A percentile compares a stretch with the other conserved stretches of the same genome.
Conservation (phyloP, 2,888 invertebrate species). For the Uloborus plumipes region DNA sequence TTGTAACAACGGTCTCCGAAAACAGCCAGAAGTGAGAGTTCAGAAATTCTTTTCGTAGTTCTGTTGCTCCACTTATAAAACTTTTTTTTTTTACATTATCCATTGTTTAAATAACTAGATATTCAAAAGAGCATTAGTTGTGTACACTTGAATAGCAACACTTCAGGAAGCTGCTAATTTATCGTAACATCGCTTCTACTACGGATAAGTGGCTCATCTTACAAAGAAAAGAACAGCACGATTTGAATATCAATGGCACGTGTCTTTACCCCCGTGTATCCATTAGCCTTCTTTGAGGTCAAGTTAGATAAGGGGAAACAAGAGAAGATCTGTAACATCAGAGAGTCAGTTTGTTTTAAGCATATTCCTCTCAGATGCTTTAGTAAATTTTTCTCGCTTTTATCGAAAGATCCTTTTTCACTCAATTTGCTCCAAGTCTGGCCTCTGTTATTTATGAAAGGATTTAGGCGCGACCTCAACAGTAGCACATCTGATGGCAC, state of each 20-base stretch:
- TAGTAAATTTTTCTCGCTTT: not conserved
- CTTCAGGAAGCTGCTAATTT: not conserved
- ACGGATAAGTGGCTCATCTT: too few relatives aligned
- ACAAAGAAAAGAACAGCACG: too few relatives aligned
- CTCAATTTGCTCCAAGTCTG: not conserved
- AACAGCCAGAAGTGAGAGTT: too few relatives aligned
- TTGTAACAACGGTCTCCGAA: too few relatives aligned
- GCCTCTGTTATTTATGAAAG: not conserved
- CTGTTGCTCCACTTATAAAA: not conserved
- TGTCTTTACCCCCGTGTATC: not conserved
- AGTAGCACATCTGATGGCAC: constrained; percentile 3
- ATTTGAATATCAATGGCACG: constrained; percentile 1
- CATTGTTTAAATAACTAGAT: not conserved
- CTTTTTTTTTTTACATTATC: not conserved
- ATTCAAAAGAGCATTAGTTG: not conserved
- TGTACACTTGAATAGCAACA: not conserved
- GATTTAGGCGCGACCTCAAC: not conserved
- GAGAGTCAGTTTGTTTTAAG: constrained; percentile 4
- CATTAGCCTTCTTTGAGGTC: constrained; percentile 14
- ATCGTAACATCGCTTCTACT: too few relatives aligned
- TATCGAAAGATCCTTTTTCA: not conserved
- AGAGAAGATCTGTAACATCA: not conserved
- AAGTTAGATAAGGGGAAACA: constrained; percentile 1
- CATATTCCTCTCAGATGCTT: not conserved
- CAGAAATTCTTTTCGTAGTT: too few relatives aligned